Percentiles rank a stretch among this genome's conserved stretches.
Conservation (phyloP, 2,113 vertebrate genomes). For the Indicator indicator region DNA sequence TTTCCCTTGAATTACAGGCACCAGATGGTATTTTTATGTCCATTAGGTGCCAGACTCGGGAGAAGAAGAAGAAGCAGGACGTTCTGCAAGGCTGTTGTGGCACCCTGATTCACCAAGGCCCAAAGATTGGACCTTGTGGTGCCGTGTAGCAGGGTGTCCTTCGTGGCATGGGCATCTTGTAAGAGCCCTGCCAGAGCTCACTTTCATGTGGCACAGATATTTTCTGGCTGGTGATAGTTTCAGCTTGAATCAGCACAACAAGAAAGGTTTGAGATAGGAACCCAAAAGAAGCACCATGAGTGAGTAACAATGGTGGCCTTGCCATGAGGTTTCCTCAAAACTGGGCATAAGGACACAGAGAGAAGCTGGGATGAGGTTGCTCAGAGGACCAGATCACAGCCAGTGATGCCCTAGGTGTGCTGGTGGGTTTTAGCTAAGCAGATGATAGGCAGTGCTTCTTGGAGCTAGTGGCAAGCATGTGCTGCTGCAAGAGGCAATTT, state of each 20-base stretch:
- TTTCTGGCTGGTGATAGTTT: not conserved
- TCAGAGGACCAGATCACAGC: not conserved
- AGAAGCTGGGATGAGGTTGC: not conserved
- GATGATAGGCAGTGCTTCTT: not conserved
- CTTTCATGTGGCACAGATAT: accelerated
- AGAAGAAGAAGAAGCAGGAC: not conserved
- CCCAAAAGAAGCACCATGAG: not conserved
- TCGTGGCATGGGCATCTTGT: not conserved
- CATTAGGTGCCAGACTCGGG: not conserved
- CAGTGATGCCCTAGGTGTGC: accelerated
- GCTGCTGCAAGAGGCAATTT: not conserved
- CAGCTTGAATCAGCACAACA: not conserved
- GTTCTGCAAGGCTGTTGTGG: not conserved
- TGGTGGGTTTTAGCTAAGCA: not conserved
- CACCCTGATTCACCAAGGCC: not conserved
- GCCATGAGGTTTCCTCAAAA: not conserved
- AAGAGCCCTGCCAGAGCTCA: not conserved
- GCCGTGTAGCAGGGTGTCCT: not conserved
- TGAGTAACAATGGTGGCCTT: not conserved
- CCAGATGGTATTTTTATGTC: not conserved
- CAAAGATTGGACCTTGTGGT: not conserved
- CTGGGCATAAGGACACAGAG: not conserved
- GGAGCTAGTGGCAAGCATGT: not conserved
- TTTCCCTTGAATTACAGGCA: not conserved
- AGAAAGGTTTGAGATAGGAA: not conserved